Evolutionary conservation across 2,888 invertebrate species (phyloP).

Genomic region (Dorcus hopei): DNA sequence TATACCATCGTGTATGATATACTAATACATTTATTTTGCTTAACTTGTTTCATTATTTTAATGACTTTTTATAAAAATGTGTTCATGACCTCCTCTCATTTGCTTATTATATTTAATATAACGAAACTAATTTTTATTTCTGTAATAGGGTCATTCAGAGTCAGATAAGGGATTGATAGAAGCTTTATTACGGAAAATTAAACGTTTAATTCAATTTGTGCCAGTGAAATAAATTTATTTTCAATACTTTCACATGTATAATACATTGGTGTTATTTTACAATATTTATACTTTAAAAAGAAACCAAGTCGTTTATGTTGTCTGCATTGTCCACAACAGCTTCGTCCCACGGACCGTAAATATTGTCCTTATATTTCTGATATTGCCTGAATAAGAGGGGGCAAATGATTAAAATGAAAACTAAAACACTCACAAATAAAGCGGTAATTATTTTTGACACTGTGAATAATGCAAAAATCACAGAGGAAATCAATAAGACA

Average conservation of each 20-base stretch:
- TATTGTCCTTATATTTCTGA: constrained; percentile 83
- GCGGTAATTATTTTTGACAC: constrained; percentile 58
- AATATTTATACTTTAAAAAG: constrained; percentile 21
- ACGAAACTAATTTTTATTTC: no score
- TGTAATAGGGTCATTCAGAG: constrained; percentile 57
- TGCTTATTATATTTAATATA: no score
- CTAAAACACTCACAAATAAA: constrained; percentile 59
- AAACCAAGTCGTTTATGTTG: constrained; percentile 43
- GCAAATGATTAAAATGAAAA: constrained; percentile 69
- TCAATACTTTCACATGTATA: constrained; percentile 19
- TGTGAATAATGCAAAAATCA: constrained; percentile 53
- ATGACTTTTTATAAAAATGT: no score
- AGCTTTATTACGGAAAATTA: constrained; percentile 73
- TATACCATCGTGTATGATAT: no score
- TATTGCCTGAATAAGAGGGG: constrained; percentile 73
- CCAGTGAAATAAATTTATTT: constrained; percentile 53
- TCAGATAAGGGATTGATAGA: constrained; percentile 70
- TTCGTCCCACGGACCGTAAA: constrained; percentile 98
- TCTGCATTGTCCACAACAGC: constrained; percentile 71
- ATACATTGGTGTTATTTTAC: constrained; percentile 5
- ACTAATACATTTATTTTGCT: no score
- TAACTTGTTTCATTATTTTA: no score
- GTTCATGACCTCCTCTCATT: no score
- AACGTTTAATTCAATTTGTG: constrained; percentile 76
- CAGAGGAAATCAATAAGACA: constrained; percentile 54